Conservation (phyloP, 2,888 invertebrate species). For the Leptinotarsa juncta region DNA sequence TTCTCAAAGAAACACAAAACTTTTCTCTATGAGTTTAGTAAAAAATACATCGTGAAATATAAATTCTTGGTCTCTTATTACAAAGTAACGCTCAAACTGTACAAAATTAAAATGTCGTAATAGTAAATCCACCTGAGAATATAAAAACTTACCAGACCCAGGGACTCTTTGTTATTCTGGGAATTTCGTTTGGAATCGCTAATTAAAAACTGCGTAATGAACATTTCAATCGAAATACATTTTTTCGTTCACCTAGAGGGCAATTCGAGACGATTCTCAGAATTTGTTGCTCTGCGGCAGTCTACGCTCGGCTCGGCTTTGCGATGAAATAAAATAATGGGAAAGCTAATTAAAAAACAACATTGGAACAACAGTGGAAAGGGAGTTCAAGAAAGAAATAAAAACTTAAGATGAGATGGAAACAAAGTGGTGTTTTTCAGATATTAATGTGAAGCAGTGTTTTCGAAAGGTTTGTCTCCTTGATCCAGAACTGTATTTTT, state of each 20-base stretch:
- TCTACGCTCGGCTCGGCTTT: neutral
- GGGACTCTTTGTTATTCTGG: neutral
- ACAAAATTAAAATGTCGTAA: too few species aligned
- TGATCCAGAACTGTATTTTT: neutral
- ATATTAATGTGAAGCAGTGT: neutral
- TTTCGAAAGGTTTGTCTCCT: neutral
- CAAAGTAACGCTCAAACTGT: too few species aligned
- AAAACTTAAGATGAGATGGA: neutral
- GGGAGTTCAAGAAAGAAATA: neutral
- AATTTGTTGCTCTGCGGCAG: neutral
- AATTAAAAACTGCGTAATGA: neutral
- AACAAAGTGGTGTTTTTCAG: neutral
- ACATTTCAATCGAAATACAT: slow-evolving; percentile 4
- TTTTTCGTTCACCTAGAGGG: neutral
- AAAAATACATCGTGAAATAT: too few species aligned
- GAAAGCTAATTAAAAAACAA: neutral
- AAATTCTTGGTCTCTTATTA: too few species aligned
- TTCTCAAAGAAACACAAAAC: too few species aligned
- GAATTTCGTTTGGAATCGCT: neutral
- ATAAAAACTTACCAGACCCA: neutral
- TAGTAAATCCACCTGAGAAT: neutral
- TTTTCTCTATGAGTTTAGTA: too few species aligned
- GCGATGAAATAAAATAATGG: slow-evolving; percentile 10
- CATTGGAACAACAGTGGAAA: neutral
- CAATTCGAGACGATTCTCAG: neutral